phyloP scores from a whole-genome alignment of 2,797 vertebrate species.

The Pteronotus mesoamericanus region DNA sequence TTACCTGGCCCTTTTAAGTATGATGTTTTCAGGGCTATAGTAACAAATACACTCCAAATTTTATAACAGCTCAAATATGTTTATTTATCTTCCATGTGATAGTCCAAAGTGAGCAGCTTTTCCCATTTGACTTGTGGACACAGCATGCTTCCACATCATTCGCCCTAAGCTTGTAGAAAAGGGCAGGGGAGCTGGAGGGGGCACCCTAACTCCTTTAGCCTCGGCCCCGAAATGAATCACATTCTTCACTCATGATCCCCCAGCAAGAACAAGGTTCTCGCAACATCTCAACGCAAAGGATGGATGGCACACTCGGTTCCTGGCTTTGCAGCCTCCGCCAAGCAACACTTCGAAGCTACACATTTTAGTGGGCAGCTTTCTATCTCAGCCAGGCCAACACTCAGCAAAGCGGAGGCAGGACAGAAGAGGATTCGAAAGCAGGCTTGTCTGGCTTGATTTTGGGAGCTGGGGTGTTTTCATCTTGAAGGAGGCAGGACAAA shows the following conservation, averaged over 20 bases:
- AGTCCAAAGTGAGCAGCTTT: neutral
- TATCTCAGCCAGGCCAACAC: neutral
- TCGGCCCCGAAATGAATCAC: neutral
- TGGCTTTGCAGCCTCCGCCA: neutral
- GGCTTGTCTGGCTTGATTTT: neutral
- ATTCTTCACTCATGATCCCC: neutral
- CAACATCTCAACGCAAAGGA: neutral
- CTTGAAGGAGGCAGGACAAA: neutral
- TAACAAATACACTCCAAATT: neutral
- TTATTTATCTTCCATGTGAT: neutral
- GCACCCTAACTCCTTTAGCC: neutral
- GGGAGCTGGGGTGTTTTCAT: neutral
- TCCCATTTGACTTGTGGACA: neutral
- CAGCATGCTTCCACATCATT: neutral
- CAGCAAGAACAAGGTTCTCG: neutral
- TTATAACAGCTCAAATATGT: neutral
- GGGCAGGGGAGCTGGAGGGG: neutral
- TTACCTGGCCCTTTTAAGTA: neutral
- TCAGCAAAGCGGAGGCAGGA: neutral
- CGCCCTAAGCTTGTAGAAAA: neutral
- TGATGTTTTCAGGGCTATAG: neutral
- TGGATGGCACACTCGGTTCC: neutral
- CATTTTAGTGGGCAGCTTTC: no score
- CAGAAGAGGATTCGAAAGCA: neutral
- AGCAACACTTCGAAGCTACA: neutral